These are phyloP conservation scores for Rhamphomyia laevipes DNA, from an alignment of 2,888 invertebrate species.

Conservation along the genomic window DNA sequence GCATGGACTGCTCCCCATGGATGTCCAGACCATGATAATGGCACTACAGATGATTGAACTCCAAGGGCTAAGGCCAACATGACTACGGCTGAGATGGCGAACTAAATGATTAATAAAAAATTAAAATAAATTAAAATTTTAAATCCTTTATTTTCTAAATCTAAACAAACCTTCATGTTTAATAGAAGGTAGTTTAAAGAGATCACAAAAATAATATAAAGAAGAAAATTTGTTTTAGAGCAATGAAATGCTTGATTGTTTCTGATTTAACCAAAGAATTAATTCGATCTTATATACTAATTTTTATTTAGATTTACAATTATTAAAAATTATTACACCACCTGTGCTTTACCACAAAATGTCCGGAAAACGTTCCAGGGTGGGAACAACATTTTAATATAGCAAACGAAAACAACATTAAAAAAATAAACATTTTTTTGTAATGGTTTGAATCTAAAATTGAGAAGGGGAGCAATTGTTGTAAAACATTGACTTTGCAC, in stretches of 20 bases:
- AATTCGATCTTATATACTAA: conserved; percentile 14
- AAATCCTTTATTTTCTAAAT: background rate
- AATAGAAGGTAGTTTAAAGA: background rate
- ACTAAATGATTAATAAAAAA: conserved; percentile 2
- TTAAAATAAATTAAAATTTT: background rate
- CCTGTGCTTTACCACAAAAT: no score
- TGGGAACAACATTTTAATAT: no score
- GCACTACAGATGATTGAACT: conserved; percentile 11
- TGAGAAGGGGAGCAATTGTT: no score
- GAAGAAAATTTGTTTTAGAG: background rate
- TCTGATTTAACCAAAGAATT: conserved; percentile 12
- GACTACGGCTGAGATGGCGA: conserved; percentile 13
- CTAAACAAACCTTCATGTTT: background rate
- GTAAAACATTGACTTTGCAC: no score
- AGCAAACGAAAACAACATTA: no score
- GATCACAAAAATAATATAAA: background rate
- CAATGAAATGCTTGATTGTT: conserved; percentile 4
- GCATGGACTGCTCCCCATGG: background rate
- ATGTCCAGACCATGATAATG: no score
- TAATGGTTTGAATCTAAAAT: no score
- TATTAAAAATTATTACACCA: no score
- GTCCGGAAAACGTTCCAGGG: no score
- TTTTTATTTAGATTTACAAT: background rate
- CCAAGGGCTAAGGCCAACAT: conserved; percentile 16
- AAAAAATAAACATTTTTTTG: no score